Evolutionary conservation across 1,140 invertebrate species (phyloP), one percentile per base, ranked within the genome.

Genomic region (Pemphigus obesinymphae): DNA sequence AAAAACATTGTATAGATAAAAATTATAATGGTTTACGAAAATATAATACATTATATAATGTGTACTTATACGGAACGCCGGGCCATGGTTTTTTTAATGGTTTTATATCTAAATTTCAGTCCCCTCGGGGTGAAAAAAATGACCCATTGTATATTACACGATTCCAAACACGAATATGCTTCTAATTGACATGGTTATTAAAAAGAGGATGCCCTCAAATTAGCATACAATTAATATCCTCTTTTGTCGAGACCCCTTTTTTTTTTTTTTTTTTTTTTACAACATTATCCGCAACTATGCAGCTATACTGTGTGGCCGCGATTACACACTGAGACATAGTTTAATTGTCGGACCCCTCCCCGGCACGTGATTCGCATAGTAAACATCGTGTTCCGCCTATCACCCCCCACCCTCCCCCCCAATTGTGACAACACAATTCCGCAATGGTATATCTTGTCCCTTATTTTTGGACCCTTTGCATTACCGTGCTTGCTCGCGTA

Each of bases 361-460:
- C n/a, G 15, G 70, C 70, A 73, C 70, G 70, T 73, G 70, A 73
- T 73, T 73, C 45, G 31, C 70, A 73, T 48, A 29, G 45, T 50
- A 73, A 73, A 73, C 70, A 73, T 50, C 45, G 45, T 50, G 4
- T 13, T 4, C 37, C 37, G 37, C 10, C 4, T 40, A 40, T 40
- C 4, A 40, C 10, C 37, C 10, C 10, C 37, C 10, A 7, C 43
- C 4, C 43, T 17, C 34, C 37, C 23, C 23, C 43, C 26, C 70
- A 26, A 73, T 45, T 73, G 43, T 73, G 70, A 73, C 70, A 73
- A 73, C 70, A 73, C 70, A 73, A 73, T 73, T 31, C 70, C 43
- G 26, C 40, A 26, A 40, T n/a, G 15, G 45, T 31, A 20, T 73
- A 31, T 73, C 26, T 50, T 17, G 17, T 73, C 70, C 70, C 70